Evolutionary conservation across 2,888 invertebrate genomes (phyloP), one percentile per base, ranked within the genome.

Genomic region (Pycnomerus fuliginosus): DNA sequence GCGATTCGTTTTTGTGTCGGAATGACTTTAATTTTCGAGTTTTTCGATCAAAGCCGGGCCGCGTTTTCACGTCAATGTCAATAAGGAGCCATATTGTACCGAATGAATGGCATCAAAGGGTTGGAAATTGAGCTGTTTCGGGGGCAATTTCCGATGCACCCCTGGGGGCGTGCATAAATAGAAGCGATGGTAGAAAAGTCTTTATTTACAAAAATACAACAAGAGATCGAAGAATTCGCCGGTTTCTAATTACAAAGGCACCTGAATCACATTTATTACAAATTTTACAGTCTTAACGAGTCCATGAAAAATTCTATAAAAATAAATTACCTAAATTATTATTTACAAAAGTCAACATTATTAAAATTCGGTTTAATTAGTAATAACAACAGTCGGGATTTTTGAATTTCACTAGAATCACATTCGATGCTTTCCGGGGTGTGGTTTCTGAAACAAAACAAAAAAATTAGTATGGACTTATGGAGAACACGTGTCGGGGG

Each of bases 381-480:
- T 24, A 30, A 24, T 29, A 42, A 39, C 17, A 42, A 42, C 42
- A 42, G 36, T 35, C 35, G 42, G 42, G 11, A 24, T 27, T 33
- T 32, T 32, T 30, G 33, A 44, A 44, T 44, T 44, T 44, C 44
- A 38, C 38, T 44, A 44, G 34, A 44, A 44, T 44, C 44, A 44
- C 44, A 44, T 33, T 44, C 38, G 37, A 32, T 31, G 31, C 30
- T 23, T 24, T 22, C 16, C 13, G 22, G 24, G 31, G 5, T 24
- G 34, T 22, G 23, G 30, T 17, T 33, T 31, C 43, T 43, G 41
- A 12, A 41, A 41, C 41, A 41, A 34, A 41, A 25, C 25, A 27
- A 34, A 10, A 11, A 11, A 17, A 13, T 22, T 37, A 28, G 28
- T 37, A 29, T 41, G 28, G 13, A 15, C 33, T 17, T 22, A 41